Percentiles rank a stretch among this genome's conserved stretches.
phyloP scores from a whole-genome alignment of 2,888 invertebrate genomes.

The Pterostichus madidus region DNA sequence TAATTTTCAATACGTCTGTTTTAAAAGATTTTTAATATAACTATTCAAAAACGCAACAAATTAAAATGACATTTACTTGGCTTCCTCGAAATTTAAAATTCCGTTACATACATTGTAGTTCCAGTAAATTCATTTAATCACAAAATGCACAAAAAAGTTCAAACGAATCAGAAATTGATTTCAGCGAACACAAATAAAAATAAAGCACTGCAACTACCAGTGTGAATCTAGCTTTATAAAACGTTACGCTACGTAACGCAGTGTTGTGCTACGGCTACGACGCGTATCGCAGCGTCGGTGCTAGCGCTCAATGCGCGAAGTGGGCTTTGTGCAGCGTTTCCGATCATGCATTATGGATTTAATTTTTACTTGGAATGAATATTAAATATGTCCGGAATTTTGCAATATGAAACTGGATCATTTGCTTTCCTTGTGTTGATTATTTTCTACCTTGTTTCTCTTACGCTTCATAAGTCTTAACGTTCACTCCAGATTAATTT shows the following conservation, averaged over 20 bases:
- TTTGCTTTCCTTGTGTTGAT: slow-evolving; percentile 7
- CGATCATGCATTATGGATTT: slow-evolving; percentile 61
- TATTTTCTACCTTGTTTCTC: not conserved
- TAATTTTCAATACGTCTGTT: no score
- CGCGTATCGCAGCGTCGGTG: not conserved
- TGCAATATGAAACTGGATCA: slow-evolving; percentile 16
- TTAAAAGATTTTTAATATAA: no score
- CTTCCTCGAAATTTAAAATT: slow-evolving; percentile 12
- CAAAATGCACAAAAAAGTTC: slow-evolving; percentile 12
- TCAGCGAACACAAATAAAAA: slow-evolving; percentile 34
- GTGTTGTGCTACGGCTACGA: not conserved
- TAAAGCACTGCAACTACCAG: not conserved
- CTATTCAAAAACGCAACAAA: no score
- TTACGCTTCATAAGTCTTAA: not conserved
- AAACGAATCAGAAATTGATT: slow-evolving; percentile 45
- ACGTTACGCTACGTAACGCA: not conserved
- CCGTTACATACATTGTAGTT: not conserved
- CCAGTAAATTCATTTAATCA: slow-evolving; percentile 32
- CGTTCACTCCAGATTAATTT: not conserved
- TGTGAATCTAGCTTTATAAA: slow-evolving; percentile 21
- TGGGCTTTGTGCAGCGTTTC: slow-evolving; percentile 23
- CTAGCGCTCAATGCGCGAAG: slow-evolving; percentile 17
- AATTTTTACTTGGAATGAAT: slow-evolving; percentile 56
- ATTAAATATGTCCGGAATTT: slow-evolving; percentile 57
- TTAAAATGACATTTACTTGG: not conserved